Evolutionary conservation across 1,140 invertebrate genomes (phyloP).

Genomic region (Heliothis virescens): DNA sequence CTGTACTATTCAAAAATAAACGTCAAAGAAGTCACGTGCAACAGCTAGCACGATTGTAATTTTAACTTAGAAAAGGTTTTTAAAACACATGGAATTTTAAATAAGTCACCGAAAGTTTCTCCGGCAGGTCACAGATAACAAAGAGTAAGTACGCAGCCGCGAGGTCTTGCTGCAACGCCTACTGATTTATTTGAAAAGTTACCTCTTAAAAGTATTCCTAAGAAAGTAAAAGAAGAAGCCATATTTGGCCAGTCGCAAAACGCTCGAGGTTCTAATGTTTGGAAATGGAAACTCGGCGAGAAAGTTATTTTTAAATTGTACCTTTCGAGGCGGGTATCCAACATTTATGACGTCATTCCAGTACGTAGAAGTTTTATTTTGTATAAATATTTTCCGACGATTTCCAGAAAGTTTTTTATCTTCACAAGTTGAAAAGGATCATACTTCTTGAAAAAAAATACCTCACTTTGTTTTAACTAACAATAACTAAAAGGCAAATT

Average conservation of each 20-base stretch:
- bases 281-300: constrained; percentile 49
- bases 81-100: constrained; percentile 68
- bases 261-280: constrained; percentile 62
- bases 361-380: not conserved
- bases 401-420: not conserved
- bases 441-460: not conserved
- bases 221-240: constrained; percentile 63
- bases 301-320: constrained; percentile 46
- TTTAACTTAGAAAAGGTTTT: constrained; percentile 44
- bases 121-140: constrained; percentile 61
- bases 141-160: constrained; percentile 59
- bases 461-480: not conserved
- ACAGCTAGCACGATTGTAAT: constrained; percentile 42
- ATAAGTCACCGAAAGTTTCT: constrained; percentile 65
- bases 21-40: constrained; percentile 26
- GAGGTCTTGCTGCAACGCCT: constrained; percentile 63
- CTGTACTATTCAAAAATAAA: constrained; percentile 31
- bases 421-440: not conserved
- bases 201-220: constrained; percentile 65
- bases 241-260: constrained; percentile 69
- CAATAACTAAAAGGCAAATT: not conserved
- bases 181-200: constrained; percentile 81
- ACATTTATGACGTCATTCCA: constrained; percentile 20
- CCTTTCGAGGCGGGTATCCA: constrained; percentile 9
- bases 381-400: constrained; percentile 7